A percentile compares a stretch with the other conserved stretches of the same genome.
These are phyloP conservation scores for Coregonus suidteri DNA, from an alignment of 2,797 vertebrate genomes.

Conservation along the genomic window DNA sequence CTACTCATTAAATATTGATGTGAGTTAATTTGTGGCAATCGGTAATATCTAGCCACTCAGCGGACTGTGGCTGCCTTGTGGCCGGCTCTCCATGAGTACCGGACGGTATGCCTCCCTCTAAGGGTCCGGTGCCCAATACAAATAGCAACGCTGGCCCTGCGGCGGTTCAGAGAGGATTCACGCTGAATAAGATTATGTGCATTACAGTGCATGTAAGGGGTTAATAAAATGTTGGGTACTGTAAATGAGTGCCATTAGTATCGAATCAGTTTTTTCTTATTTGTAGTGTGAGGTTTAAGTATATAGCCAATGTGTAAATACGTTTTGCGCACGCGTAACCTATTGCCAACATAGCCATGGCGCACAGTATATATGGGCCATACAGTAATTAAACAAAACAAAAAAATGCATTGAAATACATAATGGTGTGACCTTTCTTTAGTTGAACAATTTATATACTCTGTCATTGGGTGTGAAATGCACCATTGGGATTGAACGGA, in stretches of 20 bases:
- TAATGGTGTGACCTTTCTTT: conserved; percentile 22
- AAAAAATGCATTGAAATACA: conserved; percentile 29
- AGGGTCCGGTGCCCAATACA: conserved; percentile 12
- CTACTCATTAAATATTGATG: not conserved
- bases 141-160: conserved; percentile 18
- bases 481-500: conserved; percentile 12
- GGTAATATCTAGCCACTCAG: not conserved
- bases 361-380: not conserved
- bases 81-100: conserved; percentile 34
- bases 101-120: conserved; percentile 7
- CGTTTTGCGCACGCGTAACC: conserved; percentile 12
- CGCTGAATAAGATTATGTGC: not conserved
- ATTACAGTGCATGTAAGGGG: not conserved
- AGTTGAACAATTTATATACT: conserved; percentile 29
- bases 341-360: conserved; percentile 6
- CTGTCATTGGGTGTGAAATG: conserved; percentile 36
- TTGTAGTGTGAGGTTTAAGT: not conserved
- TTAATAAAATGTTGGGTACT: not conserved
- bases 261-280: not conserved
- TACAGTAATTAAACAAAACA: conserved; percentile 9
- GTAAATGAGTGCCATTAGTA: not conserved
- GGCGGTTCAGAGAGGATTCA: not conserved
- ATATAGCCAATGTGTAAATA: not conserved
- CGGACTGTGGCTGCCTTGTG: conserved; percentile 28
- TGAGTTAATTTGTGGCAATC: not conserved